Conservation (phyloP, 2,113 vertebrate genomes). For the Neotragus moschatus region DNA sequence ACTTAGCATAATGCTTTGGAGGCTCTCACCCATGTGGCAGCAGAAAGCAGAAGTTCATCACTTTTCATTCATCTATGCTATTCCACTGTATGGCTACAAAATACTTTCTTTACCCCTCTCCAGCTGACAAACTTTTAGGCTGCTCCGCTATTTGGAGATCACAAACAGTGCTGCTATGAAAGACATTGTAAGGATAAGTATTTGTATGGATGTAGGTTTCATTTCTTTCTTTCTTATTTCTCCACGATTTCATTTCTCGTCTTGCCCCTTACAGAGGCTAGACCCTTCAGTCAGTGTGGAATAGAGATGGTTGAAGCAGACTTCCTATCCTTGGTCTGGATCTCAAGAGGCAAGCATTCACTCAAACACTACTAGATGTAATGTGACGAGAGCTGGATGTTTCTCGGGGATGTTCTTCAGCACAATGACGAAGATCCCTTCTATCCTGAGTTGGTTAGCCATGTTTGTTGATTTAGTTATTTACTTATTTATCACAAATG, state of each 20-base stretch:
- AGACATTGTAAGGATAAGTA: not conserved
- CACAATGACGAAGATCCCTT: no score
- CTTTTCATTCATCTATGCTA: not conserved
- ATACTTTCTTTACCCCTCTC: not conserved
- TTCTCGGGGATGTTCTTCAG: no score
- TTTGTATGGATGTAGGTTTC: not conserved
- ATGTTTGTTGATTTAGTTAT: no score
- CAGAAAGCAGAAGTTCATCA: not conserved
- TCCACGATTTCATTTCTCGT: not conserved
- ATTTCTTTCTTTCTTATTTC: not conserved
- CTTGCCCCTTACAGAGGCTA: not conserved
- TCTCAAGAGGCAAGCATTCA: no score
- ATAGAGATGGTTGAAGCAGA: no score
- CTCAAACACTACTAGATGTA: no score
- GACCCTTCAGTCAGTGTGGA: not conserved
- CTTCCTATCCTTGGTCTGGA: no score
- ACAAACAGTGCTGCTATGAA: not conserved
- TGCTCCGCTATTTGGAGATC: not conserved
- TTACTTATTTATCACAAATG: no score
- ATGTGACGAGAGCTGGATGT: no score
- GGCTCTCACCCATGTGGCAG: not conserved
- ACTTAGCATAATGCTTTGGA: not conserved
- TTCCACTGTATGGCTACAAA: not conserved
- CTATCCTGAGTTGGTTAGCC: no score
- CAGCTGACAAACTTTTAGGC: not conserved